Evolutionary conservation across 2,113 vertebrate species (phyloP).

Genomic region (Chlorocebus sabaeus): DNA sequence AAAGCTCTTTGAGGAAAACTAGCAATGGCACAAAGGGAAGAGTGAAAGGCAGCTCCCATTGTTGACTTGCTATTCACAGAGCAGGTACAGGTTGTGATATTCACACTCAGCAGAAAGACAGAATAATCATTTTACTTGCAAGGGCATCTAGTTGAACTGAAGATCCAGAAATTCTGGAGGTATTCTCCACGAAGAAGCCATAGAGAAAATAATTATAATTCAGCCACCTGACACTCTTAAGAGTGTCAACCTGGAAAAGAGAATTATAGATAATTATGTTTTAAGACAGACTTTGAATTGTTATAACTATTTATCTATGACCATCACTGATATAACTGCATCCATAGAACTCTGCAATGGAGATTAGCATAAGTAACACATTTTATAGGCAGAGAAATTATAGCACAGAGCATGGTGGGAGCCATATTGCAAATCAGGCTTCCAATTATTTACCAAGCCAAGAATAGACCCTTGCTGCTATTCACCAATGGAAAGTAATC

Average conservation of each 20-base stretch:
- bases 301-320: background rate
- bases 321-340: background rate
- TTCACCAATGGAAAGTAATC: conserved; percentile 25
- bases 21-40: background rate
- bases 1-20: background rate
- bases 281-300: background rate
- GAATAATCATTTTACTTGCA: background rate
- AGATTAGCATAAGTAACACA: background rate
- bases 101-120: background rate
- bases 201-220: background rate
- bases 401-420: background rate
- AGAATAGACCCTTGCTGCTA: conserved; percentile 48
- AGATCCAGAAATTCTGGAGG: background rate
- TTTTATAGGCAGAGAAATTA: conserved; percentile 10
- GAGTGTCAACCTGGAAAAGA: background rate
- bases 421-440: background rate
- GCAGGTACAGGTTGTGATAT: background rate
- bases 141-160: background rate
- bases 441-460: background rate
- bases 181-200: background rate
- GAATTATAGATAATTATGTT: background rate
- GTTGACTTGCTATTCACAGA: background rate
- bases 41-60: background rate
- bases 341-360: background rate
- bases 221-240: background rate